These are phyloP conservation scores for Lypha dubia DNA, from an alignment of 2,888 invertebrate genomes.

Conservation along the genomic window DNA sequence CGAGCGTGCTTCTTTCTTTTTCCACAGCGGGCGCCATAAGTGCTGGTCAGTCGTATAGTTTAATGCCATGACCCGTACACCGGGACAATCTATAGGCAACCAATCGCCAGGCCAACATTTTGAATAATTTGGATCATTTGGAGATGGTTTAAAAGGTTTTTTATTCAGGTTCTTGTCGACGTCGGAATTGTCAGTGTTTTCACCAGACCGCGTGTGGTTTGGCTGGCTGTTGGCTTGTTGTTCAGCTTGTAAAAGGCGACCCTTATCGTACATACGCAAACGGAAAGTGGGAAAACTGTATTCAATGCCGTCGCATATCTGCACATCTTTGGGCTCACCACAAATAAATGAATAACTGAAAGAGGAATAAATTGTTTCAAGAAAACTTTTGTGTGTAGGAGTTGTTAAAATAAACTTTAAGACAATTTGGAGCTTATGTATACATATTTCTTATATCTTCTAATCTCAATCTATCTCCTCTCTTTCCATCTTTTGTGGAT, in stretches of 20 bases:
- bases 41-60: conserved; percentile 92
- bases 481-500: no score
- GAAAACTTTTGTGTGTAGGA: not conserved
- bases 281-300: conserved; percentile 82
- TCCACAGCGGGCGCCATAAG: conserved; percentile 90
- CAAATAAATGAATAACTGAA: conserved; percentile 78
- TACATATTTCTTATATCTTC: no score
- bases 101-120: conserved; percentile 94
- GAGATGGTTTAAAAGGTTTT: conserved; percentile 61
- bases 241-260: conserved; percentile 76
- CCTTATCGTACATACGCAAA: conserved; percentile 79
- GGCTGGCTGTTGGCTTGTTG: conserved; percentile 66
- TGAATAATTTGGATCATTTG: conserved; percentile 84
- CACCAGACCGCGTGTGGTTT: not conserved
- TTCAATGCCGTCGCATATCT: conserved; percentile 80
- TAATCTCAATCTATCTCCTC: no score
- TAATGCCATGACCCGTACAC: conserved; percentile 90
- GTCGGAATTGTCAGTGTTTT: conserved; percentile 17
- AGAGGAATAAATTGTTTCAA: not conserved
- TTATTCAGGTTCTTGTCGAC: conserved; percentile 20
- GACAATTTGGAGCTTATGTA: no score
- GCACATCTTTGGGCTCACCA: conserved; percentile 77
- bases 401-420: no score
- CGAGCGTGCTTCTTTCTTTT: conserved; percentile 87
- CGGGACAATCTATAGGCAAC: conserved; percentile 90